Evolutionary conservation across 2,797 vertebrate genomes (phyloP), one percentile per base, ranked within the genome.

Genomic region (Argya squamiceps): DNA sequence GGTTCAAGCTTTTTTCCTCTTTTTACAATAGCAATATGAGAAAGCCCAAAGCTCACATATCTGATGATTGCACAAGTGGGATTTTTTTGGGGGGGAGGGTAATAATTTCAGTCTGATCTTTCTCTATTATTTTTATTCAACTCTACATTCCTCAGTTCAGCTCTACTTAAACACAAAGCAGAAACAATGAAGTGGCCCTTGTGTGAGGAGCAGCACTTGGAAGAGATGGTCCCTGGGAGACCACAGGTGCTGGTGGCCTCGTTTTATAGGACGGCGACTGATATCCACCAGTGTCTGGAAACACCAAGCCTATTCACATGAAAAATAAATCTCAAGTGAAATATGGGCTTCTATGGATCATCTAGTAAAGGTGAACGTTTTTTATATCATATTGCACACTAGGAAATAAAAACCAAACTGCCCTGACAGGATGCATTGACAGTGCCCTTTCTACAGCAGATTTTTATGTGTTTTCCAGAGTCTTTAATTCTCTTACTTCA

Each of bases 401-500:
- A 94, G 96, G 96, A 97, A 95, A 96, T 96, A 96, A 96, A 95
- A 95, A 92, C 89, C 83, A 95, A 97, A 95, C 88, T 80, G 71
- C 87, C 62, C 84, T 75, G 93, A 71, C 75, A 87, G 80, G 80
- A 93, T 81, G 83, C 92, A 92, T 91, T 95, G 96, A 94, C 84
- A 67, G 94, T 95, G 84, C 82, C 78, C 92, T 97, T 97, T 88
- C 96, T 92, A 84, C 23, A 27, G 93, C 69, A 92, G 91, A 96
- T 94, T 89, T 56, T 56, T 63, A 90, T 90, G 87, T 88, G 88
- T 96, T 98, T 97, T 97, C 95, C 94, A 92, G 95, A 96, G 88
- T 96, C 92, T 95, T 96, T 97, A 96, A 93, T 89, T 93, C 96
- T 96, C 88, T 96, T 97, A 95, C 96, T 97, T 97, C 95, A 97